A percentile compares a stretch with the other conserved stretches of the same genome.
These are phyloP conservation scores for Oasisia sp. DNA, from an alignment of 2,888 invertebrate genomes.

Conservation along the genomic window DNA sequence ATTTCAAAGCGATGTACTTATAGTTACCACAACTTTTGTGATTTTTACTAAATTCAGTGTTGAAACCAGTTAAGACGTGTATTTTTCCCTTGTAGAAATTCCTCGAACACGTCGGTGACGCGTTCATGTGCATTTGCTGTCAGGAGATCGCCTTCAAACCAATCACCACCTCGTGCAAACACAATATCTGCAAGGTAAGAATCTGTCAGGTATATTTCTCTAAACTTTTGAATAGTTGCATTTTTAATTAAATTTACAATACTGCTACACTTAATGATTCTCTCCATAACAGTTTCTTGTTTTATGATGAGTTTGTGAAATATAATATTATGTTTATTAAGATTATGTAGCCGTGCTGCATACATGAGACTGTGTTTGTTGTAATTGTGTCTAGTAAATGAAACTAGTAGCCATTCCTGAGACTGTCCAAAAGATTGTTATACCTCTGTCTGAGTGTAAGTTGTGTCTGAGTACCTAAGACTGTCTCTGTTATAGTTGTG, in stretches of 20 bases:
- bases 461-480: too few relatives aligned
- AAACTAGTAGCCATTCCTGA: too few relatives aligned
- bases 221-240: not conserved
- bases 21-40: not conserved
- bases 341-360: not conserved
- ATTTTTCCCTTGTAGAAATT: conserved; percentile 67
- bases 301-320: not conserved
- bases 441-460: too few relatives aligned
- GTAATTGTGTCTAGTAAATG: too few relatives aligned
- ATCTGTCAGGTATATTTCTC: not conserved
- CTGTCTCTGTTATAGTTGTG: too few relatives aligned
- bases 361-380: too few relatives aligned
- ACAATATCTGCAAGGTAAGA: conserved; percentile 79
- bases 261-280: not conserved
- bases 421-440: too few relatives aligned
- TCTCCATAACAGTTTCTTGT: not conserved
- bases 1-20: too few relatives aligned
- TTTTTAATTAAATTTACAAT: not conserved
- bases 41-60: not conserved
- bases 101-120: conserved; percentile 73
- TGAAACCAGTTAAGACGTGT: not conserved
- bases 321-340: too few relatives aligned
- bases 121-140: conserved; percentile 83
- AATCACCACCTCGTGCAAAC: conserved; percentile 78
- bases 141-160: conserved; percentile 78